Conservation (phyloP, 37 sponge, comb jelly and placozoan species). For the Cliona cf. orientalis region DNA sequence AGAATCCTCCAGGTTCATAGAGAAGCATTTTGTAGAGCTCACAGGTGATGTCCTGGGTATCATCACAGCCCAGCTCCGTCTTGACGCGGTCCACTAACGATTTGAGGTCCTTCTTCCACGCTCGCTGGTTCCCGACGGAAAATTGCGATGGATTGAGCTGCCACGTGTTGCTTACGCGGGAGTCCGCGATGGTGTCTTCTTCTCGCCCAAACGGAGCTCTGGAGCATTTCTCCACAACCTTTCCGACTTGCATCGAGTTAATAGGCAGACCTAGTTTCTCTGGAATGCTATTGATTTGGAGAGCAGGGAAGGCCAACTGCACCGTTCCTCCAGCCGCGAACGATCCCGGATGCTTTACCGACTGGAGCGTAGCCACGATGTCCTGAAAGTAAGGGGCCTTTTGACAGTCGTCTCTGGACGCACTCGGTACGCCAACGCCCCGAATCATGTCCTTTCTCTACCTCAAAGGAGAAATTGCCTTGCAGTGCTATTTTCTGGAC, state of each 20-base stretch:
- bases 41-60: background rate
- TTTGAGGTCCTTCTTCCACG: constrained; percentile 2
- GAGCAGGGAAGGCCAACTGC: constrained; percentile 1
- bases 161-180: constrained; percentile 22
- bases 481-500: too few relatives aligned
- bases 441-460: too few relatives aligned
- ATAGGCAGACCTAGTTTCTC: constrained; percentile 11
- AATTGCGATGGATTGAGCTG: constrained; percentile 30
- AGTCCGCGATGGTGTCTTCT: constrained; percentile 23
- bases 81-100: background rate
- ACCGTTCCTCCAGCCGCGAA: constrained; percentile 28
- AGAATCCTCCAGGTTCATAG: constrained; percentile 36
- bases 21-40: constrained; percentile 40
- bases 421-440: too few relatives aligned
- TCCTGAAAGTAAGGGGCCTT: background rate
- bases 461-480: too few relatives aligned
- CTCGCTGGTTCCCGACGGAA: constrained; percentile 3
- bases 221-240: background rate
- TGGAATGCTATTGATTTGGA: background rate
- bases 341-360: constrained; percentile 20
- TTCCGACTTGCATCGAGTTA: background rate
- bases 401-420: background rate
- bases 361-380: background rate
- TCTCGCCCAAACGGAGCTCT: constrained; percentile 28
- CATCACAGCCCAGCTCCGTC: constrained; percentile 24